Conservation (phyloP, 1,140 invertebrate genomes). For the Homarus americanus region DNA sequence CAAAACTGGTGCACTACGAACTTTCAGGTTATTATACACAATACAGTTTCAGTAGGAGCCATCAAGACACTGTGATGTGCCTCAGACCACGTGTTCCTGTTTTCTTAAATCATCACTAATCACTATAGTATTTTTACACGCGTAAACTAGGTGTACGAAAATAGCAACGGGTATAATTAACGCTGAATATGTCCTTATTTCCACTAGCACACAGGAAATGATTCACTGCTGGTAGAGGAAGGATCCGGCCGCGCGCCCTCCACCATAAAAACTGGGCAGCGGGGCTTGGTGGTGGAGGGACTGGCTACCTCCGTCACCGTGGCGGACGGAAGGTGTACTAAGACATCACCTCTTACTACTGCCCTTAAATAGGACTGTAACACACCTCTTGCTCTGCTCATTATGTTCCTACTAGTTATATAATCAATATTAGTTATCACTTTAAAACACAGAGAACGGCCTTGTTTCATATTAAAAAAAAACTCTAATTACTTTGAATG, state of each 20-base stretch:
- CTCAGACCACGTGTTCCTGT: not conserved
- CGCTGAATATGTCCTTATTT: constrained; percentile 7
- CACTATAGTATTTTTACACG: not conserved
- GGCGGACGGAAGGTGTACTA: not conserved
- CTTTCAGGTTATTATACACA: not conserved
- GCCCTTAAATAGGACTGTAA: not conserved
- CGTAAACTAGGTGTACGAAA: not conserved
- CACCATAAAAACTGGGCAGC: constrained; percentile 1
- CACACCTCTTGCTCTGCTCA: not conserved
- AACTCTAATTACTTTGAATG: not conserved
- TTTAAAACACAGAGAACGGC: not conserved
- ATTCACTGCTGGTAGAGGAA: not conserved
- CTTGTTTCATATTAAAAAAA: too few species aligned
- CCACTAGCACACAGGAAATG: constrained; percentile 11
- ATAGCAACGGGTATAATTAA: not conserved
- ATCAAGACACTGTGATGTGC: too few species aligned
- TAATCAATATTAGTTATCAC: not conserved
- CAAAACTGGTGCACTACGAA: not conserved
- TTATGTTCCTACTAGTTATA: not conserved
- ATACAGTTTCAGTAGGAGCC: too few species aligned
- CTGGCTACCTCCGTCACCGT: not conserved
- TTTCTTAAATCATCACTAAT: not conserved
- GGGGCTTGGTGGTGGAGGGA: not conserved
- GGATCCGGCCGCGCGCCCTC: not conserved
- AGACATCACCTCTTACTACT: not conserved